These are phyloP conservation scores for Strigamia maritima DNA, from an alignment of 2,888 invertebrate genomes.

Conservation along the genomic window DNA sequence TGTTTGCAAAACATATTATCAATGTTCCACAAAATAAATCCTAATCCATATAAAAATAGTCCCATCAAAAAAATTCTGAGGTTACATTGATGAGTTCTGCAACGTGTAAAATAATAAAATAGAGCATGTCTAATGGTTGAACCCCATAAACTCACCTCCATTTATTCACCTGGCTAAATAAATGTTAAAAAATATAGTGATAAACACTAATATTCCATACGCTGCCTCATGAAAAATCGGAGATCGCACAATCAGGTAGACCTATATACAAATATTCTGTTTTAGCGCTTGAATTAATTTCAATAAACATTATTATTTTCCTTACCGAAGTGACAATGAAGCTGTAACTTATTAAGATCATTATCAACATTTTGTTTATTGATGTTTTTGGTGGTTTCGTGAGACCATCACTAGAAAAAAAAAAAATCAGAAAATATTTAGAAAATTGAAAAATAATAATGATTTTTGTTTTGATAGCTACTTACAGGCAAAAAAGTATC, in stretches of 20 bases:
- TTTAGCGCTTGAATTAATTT: background rate
- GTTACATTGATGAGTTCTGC: slow-evolving; percentile 43
- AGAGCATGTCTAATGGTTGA: slow-evolving; percentile 1
- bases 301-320: background rate
- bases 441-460: too few relatives aligned
- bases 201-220: slow-evolving; percentile 50
- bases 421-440: slow-evolving; percentile 41
- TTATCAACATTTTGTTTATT: background rate
- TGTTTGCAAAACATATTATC: slow-evolving; percentile 53
- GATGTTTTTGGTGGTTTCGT: slow-evolving; percentile 44
- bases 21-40: slow-evolving; percentile 55
- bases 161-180: slow-evolving; percentile 39
- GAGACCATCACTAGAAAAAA: slow-evolving; percentile 44
- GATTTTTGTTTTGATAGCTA: slow-evolving; percentile 42
- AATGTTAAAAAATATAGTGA: slow-evolving; percentile 45
- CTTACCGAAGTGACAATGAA: slow-evolving; percentile 31
- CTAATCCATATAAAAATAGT: slow-evolving; percentile 49
- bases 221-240: slow-evolving; percentile 50
- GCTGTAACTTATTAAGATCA: background rate
- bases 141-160: background rate
- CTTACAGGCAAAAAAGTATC: slow-evolving; percentile 53
- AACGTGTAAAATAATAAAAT: slow-evolving; percentile 43
- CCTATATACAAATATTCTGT: slow-evolving; percentile 16
- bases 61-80: slow-evolving; percentile 46
- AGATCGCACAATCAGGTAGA: slow-evolving; percentile 44